phyloP scores from a whole-genome alignment of 2,888 invertebrate genomes.

The Ormyrus nitidulus region DNA sequence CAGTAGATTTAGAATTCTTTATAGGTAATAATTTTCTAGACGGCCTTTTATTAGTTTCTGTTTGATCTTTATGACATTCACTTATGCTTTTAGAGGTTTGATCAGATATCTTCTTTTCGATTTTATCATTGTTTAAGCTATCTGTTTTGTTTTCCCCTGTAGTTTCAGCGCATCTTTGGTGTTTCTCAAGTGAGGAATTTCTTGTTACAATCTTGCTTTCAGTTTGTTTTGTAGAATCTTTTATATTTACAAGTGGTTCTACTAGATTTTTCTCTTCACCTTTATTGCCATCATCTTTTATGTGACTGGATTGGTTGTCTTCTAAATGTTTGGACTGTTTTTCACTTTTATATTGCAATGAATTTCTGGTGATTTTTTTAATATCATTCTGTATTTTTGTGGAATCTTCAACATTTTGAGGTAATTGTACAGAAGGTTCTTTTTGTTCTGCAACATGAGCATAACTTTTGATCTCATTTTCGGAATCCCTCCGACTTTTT shows the following conservation, averaged over 20 bases:
- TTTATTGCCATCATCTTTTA: neutral
- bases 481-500: constrained; percentile 9
- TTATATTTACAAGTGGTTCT: neutral
- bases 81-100: too few species aligned
- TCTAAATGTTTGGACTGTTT: neutral
- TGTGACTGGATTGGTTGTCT: too few species aligned
- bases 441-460: neutral
- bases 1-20: neutral
- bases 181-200: constrained; percentile 30
- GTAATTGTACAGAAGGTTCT: neutral
- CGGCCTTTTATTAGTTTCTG: neutral
- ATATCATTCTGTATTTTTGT: neutral
- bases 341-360: neutral
- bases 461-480: constrained; percentile 8
- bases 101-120: too few species aligned
- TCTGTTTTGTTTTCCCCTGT: neutral
- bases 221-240: neutral
- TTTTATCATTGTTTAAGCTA: constrained; percentile 3
- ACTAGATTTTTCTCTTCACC: neutral
- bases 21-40: constrained; percentile 3
- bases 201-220: constrained; percentile 5
- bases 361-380: neutral
- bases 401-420: neutral
- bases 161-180: constrained; percentile 10
- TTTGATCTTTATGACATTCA: neutral